Base-by-base conservation (phyloP, 2,797 vertebrate species). In the Fistularia commersonii region DNA sequence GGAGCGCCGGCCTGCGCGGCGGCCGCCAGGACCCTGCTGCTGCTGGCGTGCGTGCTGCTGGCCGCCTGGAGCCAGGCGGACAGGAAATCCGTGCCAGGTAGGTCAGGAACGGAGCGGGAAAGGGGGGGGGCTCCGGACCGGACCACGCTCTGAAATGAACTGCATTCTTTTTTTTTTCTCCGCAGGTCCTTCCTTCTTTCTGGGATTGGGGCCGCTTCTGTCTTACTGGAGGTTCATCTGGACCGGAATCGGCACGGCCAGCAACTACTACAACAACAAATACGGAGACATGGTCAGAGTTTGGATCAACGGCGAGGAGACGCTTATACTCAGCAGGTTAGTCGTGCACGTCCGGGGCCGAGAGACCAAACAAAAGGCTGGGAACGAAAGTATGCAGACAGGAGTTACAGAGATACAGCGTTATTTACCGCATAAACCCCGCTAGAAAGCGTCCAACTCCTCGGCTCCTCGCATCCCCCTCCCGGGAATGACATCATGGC, bases 301-400 rank as follows among this genome's bases (percentile, higher is more conserved):
- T 36, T 99, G 97, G 96, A 95, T 99, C 72, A 74, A 90, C 4
- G 95, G 96, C 9, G 93, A 97, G 76, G 95, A 98, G 80, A 99
- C 96, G 0, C 90, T 96, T 42, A 85, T 99, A 47, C 89, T 98
- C 58, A 97, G 96, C 94, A 95, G 94, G 97, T 96, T 76, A 32
- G 81, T 66, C 37, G 23, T 23, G 23, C 4, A 2, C 23, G 23
- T 23, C n/a, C n/a, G n/a, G n/a, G n/a, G n/a, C n/a, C n/a, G n/a
- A n/a, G n/a, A n/a, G n/a, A n/a, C n/a, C n/a, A n/a, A n/a, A n/a
- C n/a, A n/a, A n/a, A n/a, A n/a, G n/a, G n/a, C n/a, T n/a, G n/a
- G n/a, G n/a, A n/a, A n/a, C n/a, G n/a, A n/a, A n/a, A n/a, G n/a
- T n/a, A n/a, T n/a, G n/a, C n/a, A n/a, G n/a, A n/a, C n/a, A n/a